These are phyloP conservation scores for Thereuonema tuberculata DNA, from an alignment of 1,140 invertebrate genomes.

Conservation along the genomic window DNA sequence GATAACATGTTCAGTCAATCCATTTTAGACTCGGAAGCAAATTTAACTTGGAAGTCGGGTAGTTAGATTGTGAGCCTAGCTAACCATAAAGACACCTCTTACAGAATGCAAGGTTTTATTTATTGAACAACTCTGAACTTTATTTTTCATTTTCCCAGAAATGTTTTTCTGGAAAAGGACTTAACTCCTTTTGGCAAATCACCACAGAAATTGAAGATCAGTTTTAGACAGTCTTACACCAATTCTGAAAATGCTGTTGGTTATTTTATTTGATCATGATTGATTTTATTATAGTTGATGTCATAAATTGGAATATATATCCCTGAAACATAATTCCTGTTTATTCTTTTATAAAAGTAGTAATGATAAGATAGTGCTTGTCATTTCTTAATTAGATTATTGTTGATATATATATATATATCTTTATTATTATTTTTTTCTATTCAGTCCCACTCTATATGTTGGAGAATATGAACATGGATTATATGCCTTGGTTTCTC, in stretches of 20 bases:
- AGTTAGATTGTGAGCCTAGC: too few relatives aligned
- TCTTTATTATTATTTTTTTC: constrained; percentile 17
- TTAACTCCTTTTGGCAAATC: too few relatives aligned
- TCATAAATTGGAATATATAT: too few relatives aligned
- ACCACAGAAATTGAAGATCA: background rate
- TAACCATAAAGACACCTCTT: too few relatives aligned
- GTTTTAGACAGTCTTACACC: background rate
- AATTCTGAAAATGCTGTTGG: background rate
- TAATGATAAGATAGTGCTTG: background rate
- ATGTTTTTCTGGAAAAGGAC: too few relatives aligned
- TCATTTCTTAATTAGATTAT: background rate
- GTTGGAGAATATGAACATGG: constrained; percentile 78
- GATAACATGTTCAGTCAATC: too few relatives aligned
- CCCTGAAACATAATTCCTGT: background rate
- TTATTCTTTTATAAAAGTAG: background rate
- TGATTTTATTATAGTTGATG: background rate
- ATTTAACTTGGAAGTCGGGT: too few relatives aligned
- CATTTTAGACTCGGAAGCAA: too few relatives aligned
- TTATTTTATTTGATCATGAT: background rate
- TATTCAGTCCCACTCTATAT: constrained; percentile 74
- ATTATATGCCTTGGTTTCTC: constrained; percentile 76
- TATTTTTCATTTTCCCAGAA: too few relatives aligned
- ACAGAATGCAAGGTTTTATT: too few relatives aligned
- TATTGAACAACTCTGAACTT: too few relatives aligned
- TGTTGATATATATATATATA: background rate